A percentile compares a stretch with the other conserved stretches of the same genome.
These are phyloP conservation scores for Esperia sulphurella DNA, from an alignment of 2,888 invertebrate genomes.

Conservation along the genomic window DNA sequence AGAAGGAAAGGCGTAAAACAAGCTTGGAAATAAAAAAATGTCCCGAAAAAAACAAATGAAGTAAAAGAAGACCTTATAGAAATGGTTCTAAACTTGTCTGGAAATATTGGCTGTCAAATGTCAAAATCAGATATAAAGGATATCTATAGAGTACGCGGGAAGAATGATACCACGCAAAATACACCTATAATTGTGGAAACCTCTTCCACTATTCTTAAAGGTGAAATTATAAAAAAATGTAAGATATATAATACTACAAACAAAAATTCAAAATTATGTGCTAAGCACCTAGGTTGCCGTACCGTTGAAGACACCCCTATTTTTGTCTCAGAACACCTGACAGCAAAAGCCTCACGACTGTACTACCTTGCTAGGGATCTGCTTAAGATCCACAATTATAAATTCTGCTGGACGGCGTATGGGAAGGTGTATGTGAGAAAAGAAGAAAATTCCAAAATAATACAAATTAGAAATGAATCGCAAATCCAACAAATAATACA, in stretches of 20 bases:
- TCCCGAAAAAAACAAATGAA: background rate
- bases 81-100: background rate
- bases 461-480: too few relatives aligned
- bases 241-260: constrained; percentile 13
- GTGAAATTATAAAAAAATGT: constrained; percentile 8
- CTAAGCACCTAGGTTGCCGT: constrained; percentile 13
- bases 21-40: too few relatives aligned
- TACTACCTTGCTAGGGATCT: too few relatives aligned
- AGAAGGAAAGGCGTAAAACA: too few relatives aligned
- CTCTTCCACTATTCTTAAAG: constrained; percentile 3
- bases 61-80: constrained; percentile 1
- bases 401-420: too few relatives aligned
- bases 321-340: constrained; percentile 16
- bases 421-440: too few relatives aligned
- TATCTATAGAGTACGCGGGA: background rate
- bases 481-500: too few relatives aligned
- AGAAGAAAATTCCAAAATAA: too few relatives aligned
- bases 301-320: constrained; percentile 14
- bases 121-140: background rate
- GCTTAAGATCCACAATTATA: too few relatives aligned
- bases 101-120: background rate
- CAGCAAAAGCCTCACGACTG: constrained; percentile 15
- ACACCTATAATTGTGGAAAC: constrained; percentile 8
- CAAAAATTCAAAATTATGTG: constrained; percentile 10
- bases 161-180: background rate